phyloP scores from a whole-genome alignment of 2,888 invertebrate species.

The Aethes cnicana region DNA sequence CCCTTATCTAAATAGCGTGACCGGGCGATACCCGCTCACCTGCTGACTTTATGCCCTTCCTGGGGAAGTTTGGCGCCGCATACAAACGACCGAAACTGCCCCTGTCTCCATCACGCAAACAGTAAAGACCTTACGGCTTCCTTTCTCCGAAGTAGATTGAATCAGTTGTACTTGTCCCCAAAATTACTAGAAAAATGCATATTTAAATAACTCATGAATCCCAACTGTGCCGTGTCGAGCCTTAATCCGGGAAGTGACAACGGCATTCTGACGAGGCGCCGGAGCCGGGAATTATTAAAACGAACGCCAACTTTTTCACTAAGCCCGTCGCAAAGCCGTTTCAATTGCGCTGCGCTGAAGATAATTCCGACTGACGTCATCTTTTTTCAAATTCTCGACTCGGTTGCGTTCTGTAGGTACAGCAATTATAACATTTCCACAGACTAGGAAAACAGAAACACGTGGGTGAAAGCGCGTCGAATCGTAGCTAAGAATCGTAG shows the following conservation, averaged over 20 bases:
- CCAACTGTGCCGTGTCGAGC: conserved; percentile 80
- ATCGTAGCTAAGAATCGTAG: too few relatives aligned
- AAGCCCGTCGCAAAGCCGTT: conserved; percentile 82
- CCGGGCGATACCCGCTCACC: conserved; percentile 73
- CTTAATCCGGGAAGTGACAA: conserved; percentile 83
- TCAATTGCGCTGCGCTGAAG: conserved; percentile 83
- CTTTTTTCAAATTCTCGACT: conserved; percentile 81
- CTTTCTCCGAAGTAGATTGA: conserved; percentile 23
- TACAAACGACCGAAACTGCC: conserved; percentile 66
- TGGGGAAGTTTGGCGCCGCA: conserved; percentile 64
- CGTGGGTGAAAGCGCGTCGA: conserved; percentile 74
- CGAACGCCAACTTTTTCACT: conserved; percentile 83
- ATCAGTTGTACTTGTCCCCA: conserved; percentile 53
- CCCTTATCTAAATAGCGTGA: conserved; percentile 79
- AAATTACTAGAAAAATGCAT: conserved; percentile 74
- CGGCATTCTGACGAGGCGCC: conserved; percentile 83
- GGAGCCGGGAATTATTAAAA: conserved; percentile 82
- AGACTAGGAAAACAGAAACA: conserved; percentile 81
- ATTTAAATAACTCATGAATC: conserved; percentile 81
- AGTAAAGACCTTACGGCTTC: conserved; percentile 40
- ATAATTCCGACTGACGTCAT: conserved; percentile 82
- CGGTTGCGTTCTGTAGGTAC: conserved; percentile 78
- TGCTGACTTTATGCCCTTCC: conserved; percentile 75
- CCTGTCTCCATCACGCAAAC: conserved; percentile 50
- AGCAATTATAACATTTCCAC: conserved; percentile 82